Conservation (phyloP, 2,797 vertebrate genomes). For the Poliocrania exsul region DNA sequence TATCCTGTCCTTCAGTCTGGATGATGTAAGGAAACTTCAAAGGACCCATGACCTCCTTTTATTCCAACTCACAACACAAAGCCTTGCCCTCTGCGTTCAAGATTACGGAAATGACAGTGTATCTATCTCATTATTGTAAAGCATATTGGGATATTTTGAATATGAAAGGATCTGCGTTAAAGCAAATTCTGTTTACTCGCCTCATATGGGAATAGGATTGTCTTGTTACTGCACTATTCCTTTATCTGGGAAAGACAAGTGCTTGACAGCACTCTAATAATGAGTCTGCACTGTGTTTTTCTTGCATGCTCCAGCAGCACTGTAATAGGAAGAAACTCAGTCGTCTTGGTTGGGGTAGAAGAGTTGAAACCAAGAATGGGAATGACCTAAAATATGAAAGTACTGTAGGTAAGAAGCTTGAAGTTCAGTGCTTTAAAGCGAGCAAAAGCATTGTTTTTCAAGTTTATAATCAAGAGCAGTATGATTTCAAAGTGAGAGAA, state of each 20-base stretch:
- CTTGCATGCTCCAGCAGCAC: neutral
- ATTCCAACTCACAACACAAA: neutral
- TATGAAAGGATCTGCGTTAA: conserved; percentile 19
- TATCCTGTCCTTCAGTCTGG: neutral
- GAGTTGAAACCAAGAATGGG: neutral
- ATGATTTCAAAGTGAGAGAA: neutral
- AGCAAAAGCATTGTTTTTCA: neutral
- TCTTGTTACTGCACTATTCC: neutral
- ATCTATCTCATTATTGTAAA: conserved; percentile 31
- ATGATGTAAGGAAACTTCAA: conserved; percentile 29
- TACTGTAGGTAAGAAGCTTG: neutral
- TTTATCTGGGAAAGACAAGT: neutral
- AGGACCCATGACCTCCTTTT: conserved; percentile 35
- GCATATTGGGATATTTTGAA: conserved; percentile 31
- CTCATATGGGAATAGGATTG: neutral
- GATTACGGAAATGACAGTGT: neutral
- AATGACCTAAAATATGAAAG: neutral
- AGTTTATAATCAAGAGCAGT: neutral
- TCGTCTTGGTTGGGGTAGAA: neutral
- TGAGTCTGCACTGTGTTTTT: neutral
- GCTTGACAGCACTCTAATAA: neutral
- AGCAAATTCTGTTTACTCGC: conserved; percentile 1
- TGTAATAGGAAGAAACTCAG: neutral
- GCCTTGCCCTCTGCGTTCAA: neutral
- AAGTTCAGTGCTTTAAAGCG: neutral